These are phyloP conservation scores for Drosophila tani DNA, from an alignment of 1,140 invertebrate genomes.

Conservation along the genomic window DNA sequence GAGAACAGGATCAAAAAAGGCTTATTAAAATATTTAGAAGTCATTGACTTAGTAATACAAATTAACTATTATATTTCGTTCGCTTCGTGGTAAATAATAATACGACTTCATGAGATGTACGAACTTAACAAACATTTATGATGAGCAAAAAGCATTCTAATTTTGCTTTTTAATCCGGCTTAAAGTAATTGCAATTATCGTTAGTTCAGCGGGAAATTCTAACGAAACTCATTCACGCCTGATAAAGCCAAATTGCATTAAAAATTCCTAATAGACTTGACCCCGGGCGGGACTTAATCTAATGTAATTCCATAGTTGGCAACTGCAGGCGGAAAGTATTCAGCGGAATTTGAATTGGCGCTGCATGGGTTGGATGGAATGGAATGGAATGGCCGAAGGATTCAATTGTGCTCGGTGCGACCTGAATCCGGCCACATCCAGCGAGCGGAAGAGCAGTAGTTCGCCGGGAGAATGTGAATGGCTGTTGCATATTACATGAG, in stretches of 20 bases:
- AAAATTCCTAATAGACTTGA: slow-evolving; percentile 57
- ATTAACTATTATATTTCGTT: background rate
- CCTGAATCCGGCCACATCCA: slow-evolving; percentile 37
- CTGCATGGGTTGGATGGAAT: background rate
- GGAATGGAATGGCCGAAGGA: slow-evolving; percentile 36
- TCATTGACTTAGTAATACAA: background rate
- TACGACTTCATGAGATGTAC: too few relatives aligned
- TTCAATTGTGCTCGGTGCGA: slow-evolving; percentile 59
- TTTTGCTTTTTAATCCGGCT: background rate
- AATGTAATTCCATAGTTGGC: slow-evolving; percentile 59
- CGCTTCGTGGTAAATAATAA: too few relatives aligned
- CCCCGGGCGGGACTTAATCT: slow-evolving; percentile 31
- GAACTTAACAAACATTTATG: too few relatives aligned
- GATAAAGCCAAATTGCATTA: slow-evolving; percentile 65
- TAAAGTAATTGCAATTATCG: background rate
- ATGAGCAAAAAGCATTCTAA: background rate
- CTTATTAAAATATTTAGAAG: too few relatives aligned
- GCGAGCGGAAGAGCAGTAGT: slow-evolving; percentile 15
- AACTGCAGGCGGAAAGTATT: slow-evolving; percentile 35
- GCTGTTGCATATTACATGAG: slow-evolving; percentile 72
- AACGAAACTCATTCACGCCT: background rate
- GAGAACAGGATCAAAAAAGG: background rate
- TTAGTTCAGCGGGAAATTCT: background rate
- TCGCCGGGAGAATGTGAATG: slow-evolving; percentile 22
- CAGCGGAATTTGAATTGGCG: slow-evolving; percentile 36